Percentiles rank a stretch among this genome's conserved stretches.
Evolutionary conservation across 2,797 vertebrate genomes (phyloP).

Genomic region (Antrozous pallidus): DNA sequence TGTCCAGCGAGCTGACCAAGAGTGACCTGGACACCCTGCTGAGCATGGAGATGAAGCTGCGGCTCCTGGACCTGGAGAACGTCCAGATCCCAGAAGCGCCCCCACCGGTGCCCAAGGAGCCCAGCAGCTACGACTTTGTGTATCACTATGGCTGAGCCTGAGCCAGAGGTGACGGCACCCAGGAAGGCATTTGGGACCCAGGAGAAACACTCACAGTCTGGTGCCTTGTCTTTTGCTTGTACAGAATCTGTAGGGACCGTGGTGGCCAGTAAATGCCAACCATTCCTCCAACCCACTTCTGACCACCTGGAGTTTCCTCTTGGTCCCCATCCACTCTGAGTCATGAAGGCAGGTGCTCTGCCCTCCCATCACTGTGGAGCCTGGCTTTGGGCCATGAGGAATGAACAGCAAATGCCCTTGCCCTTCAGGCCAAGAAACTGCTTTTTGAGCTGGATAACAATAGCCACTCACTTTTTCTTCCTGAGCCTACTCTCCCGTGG

Average conservation of each 20-base stretch:
- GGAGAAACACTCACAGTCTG: conserved; percentile 54
- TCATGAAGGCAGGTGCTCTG: not conserved
- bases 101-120: conserved; percentile 96
- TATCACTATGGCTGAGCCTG: conserved; percentile 95
- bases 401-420: not conserved
- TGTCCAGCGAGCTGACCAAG: conserved; percentile 97
- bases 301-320: conserved; percentile 21
- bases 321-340: not conserved
- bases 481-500: not conserved
- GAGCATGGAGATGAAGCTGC: conserved; percentile 99
- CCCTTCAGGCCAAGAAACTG: not conserved
- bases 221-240: conserved; percentile 72
- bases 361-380: not conserved
- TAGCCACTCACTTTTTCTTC: not conserved
- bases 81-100: conserved; percentile 96
- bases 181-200: conserved; percentile 40
- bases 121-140: conserved; percentile 98
- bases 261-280: conserved; percentile 34
- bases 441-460: not conserved
- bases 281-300: not conserved
- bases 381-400: not conserved
- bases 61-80: conserved; percentile 97
- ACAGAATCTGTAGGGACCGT: conserved; percentile 53
- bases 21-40: conserved; percentile 98
- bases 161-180: not conserved